These are phyloP conservation scores for Rhizomys pruinosus DNA, from an alignment of 2,113 vertebrate genomes.

Conservation along the genomic window DNA sequence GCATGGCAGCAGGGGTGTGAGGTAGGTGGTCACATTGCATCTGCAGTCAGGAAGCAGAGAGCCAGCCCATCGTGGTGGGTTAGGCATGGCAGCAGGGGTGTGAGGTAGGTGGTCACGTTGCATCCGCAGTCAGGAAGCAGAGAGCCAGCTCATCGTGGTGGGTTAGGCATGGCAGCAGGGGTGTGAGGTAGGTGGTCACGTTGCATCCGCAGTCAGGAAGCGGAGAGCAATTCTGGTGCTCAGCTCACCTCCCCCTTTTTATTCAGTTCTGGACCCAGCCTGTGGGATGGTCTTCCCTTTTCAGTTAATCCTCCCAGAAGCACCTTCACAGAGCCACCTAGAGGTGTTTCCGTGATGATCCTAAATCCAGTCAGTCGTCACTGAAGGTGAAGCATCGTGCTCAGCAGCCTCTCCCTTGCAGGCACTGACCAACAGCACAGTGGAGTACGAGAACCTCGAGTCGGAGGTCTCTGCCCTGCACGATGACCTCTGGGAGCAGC, in stretches of 20 bases:
- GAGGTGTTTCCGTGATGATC: not conserved
- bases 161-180: too few relatives aligned
- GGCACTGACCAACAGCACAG: constrained; percentile 91
- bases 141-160: not conserved
- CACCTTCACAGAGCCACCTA: not conserved
- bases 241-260: not conserved
- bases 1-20: too few relatives aligned
- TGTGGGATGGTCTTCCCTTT: not conserved
- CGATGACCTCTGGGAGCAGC: constrained; percentile 96
- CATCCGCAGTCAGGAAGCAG: not conserved
- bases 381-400: not conserved
- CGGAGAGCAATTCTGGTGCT: not conserved
- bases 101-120: not conserved
- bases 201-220: not conserved
- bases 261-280: not conserved
- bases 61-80: not conserved
- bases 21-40: not conserved
- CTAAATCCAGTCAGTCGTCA: not conserved
- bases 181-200: not conserved
- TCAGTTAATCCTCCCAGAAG: not conserved
- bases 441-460: constrained; percentile 94
- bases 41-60: not conserved
- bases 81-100: too few relatives aligned
- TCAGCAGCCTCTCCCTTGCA: constrained; percentile 60
- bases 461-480: constrained; percentile 94